Conservation (phyloP, 2,113 vertebrate genomes). For the Zosterops hypoxanthus region DNA sequence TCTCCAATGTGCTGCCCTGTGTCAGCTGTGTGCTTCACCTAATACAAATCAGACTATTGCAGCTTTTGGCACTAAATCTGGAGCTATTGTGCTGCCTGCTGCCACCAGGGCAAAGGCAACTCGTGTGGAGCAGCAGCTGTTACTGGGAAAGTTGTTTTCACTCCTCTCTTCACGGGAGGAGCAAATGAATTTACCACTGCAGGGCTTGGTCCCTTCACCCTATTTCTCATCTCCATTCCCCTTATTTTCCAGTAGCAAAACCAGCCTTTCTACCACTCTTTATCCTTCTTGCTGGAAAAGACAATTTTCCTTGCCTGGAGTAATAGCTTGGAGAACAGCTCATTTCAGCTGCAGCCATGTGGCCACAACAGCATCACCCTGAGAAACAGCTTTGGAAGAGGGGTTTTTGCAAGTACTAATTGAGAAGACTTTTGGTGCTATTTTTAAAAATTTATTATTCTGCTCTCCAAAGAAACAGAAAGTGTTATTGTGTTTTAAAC, state of each 20-base stretch:
- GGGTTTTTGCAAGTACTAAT: neutral
- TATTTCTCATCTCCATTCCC: neutral
- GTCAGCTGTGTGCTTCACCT: neutral
- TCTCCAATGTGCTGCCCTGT: neutral
- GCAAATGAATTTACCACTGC: neutral
- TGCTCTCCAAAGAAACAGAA: neutral
- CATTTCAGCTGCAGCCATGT: neutral
- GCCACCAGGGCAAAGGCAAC: neutral
- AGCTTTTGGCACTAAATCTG: neutral
- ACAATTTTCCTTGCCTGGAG: neutral
- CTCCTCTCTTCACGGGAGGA: neutral
- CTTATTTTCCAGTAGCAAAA: neutral
- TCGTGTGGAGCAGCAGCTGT: rapidly evolving
- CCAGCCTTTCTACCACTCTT: neutral
- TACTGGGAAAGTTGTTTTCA: neutral
- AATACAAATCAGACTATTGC: neutral
- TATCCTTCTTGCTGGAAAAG: neutral
- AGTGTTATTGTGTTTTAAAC: neutral
- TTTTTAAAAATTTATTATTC: neutral
- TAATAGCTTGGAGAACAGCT: neutral
- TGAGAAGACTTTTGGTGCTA: neutral
- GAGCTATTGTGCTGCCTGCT: neutral
- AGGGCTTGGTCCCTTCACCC: neutral
- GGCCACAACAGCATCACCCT: neutral
- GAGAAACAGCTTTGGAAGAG: neutral